Percentiles rank a stretch among this genome's conserved stretches.
Evolutionary conservation across 2,888 invertebrate species (phyloP).

Genomic region (Lepidochrysops patricia): DNA sequence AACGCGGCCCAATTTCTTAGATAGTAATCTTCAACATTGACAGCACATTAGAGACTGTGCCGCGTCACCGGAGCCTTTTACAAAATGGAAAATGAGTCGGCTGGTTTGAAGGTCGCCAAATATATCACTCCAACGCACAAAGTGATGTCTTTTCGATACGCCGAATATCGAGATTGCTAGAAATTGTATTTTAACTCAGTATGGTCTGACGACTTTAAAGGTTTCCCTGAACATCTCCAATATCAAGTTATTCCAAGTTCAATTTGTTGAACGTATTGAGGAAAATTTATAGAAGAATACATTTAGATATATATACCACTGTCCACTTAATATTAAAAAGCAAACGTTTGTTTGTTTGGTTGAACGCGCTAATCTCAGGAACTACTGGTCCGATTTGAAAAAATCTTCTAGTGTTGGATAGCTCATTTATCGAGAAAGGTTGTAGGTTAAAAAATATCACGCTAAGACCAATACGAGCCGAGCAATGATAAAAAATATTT

Average conservation of each 20-base stretch:
- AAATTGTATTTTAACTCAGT: background rate
- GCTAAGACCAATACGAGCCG: too few species aligned
- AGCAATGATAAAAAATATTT: too few species aligned
- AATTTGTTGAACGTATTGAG: background rate
- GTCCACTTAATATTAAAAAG: too few species aligned
- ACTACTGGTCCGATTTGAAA: too few species aligned
- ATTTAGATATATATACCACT: too few species aligned
- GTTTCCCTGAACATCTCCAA: background rate
- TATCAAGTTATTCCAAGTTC: background rate
- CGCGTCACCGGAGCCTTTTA: background rate
- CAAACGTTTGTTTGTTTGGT: background rate
- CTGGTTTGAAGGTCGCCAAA: background rate
- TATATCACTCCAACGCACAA: background rate
- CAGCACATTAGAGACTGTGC: background rate
- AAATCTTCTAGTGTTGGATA: too few species aligned
- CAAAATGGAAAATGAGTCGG: background rate
- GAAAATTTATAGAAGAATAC: background rate
- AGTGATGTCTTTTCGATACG: background rate
- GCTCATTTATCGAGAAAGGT: too few species aligned
- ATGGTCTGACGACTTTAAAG: background rate
- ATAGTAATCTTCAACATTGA: background rate
- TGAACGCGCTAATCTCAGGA: too few species aligned
- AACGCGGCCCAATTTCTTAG: too few species aligned
- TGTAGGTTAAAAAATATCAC: too few species aligned
- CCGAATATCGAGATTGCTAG: background rate